Evolutionary conservation across 1,140 invertebrate species (phyloP), one percentile per base, ranked within the genome.

Genomic region (Drosophila elegans): DNA sequence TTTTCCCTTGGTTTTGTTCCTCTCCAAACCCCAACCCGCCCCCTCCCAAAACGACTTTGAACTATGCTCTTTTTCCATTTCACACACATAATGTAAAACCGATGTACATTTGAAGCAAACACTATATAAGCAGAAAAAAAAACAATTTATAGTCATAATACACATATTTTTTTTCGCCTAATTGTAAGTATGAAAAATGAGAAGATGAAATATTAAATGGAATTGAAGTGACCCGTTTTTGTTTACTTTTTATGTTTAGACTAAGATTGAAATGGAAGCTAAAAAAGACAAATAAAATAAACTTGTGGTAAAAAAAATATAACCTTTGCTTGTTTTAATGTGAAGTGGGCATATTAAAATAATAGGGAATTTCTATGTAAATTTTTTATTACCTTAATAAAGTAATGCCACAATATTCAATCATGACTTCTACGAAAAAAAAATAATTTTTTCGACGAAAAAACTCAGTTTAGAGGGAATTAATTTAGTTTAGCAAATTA

Each of bases 131-230:
- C 52, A 46, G 34, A 52, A 52, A 55, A 45, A 21, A 57, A 7
- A 57, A 57, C 21, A 57, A 68, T 16, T 63, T 63, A 56, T 64
- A 66, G 60, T 64, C 41, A 74, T 57, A 49, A 25, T 49, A 51
- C 34, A 41, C 21, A 55, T 36, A 13, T 49, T 52, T 76, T 75
- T 75, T 60, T 59, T 68, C 60, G 49, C 44, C 61, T 77, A 66
- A 49, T 77, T 77, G 74, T 77, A 77, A 77, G 62, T 77, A 54
- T 63, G 36, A 74, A 74, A 73, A 54, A 29, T 54, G 41, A 74
- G 48, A 60, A 60, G 32, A 73, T 71, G 51, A 71, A 71, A 56
- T 71, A 71, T 71, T 67, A 69, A 74, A 74, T 66, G 67, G 54
- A 74, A 57, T 66, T 61, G 63, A 72, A 76, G 77, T 63, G 57